Percentiles rank a stretch among this genome's conserved stretches.
These are phyloP conservation scores for Nowickia ferox DNA, from an alignment of 2,888 invertebrate genomes.

Conservation along the genomic window DNA sequence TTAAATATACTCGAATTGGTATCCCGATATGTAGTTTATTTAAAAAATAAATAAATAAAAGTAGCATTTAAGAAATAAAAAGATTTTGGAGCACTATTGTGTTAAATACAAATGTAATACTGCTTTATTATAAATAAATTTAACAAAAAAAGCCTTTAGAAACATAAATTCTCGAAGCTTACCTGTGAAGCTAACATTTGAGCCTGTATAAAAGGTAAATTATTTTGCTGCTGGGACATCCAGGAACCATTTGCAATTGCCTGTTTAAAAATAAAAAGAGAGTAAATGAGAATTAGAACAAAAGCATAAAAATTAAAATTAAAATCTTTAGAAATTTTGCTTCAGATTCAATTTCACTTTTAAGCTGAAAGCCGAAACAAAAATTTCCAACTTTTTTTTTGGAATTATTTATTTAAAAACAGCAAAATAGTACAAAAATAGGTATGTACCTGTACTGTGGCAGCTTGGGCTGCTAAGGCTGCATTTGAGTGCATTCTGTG, in stretches of 20 bases:
- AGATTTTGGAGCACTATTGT: too few relatives aligned
- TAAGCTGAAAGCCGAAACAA: too few relatives aligned
- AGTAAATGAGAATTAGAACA: constrained; percentile 27
- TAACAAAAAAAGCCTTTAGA: background rate
- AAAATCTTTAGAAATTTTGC: too few relatives aligned
- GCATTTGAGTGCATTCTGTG: constrained; percentile 75
- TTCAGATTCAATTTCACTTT: too few relatives aligned
- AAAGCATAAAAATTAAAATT: background rate
- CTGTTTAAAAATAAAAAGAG: constrained; percentile 61
- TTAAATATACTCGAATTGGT: too few relatives aligned
- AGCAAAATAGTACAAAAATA: background rate
- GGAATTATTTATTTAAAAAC: too few relatives aligned
- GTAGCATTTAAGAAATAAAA: too few relatives aligned
- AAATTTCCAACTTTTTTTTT: too few relatives aligned
- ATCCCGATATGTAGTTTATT: too few relatives aligned
- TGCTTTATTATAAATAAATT: background rate
- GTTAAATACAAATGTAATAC: too few relatives aligned
- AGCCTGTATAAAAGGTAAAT: constrained; percentile 80
- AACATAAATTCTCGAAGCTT: constrained; percentile 56
- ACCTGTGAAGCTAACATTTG: constrained; percentile 81
- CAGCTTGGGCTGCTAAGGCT: constrained; percentile 82
- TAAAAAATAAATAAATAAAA: too few relatives aligned
- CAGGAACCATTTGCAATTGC: constrained; percentile 79
- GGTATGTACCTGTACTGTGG: constrained; percentile 79
- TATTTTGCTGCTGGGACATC: constrained; percentile 79